A percentile compares a stretch with the other conserved stretches of the same genome.
Conservation (phyloP, 2,888 invertebrate species). For the Pseudococcus jackbeardsleyi region DNA sequence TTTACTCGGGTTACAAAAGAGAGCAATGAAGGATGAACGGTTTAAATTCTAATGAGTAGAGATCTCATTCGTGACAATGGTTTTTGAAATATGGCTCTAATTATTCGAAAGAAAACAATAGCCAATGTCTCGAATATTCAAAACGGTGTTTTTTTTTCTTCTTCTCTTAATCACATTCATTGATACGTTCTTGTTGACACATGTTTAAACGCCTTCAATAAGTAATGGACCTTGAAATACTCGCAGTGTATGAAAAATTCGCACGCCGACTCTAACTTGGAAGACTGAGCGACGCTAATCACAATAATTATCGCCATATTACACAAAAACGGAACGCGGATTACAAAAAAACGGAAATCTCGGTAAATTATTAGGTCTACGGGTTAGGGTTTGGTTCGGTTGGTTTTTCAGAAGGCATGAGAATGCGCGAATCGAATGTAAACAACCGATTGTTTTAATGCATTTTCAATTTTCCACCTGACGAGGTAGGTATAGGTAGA, state of each 20-base stretch:
- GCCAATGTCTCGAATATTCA: conserved; percentile 12
- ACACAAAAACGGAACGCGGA: conserved; percentile 5
- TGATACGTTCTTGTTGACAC: conserved; percentile 21
- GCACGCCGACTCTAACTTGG: background rate
- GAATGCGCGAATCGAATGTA: conserved; percentile 17
- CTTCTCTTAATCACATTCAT: conserved; percentile 3
- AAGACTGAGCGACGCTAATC: conserved; percentile 41
- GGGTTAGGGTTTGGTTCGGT: background rate
- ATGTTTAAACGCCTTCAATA: conserved; percentile 35
- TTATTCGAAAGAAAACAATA: background rate
- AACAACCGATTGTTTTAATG: conserved; percentile 35
- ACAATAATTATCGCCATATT: conserved; percentile 43
- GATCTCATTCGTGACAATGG: background rate
- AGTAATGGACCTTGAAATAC: conserved; percentile 51
- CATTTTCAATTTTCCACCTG: conserved; percentile 29
- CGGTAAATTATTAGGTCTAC: conserved; percentile 24
- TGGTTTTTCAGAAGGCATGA: background rate
- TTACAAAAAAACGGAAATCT: conserved; percentile 38
- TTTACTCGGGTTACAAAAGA: background rate
- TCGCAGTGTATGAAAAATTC: conserved; percentile 24
- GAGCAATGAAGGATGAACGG: background rate
- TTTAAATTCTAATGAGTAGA: background rate
- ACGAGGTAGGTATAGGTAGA: background rate
- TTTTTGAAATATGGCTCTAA: background rate
- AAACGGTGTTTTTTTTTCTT: conserved; percentile 4